These are phyloP conservation scores for Congeria kusceri DNA, from an alignment of 2,888 invertebrate genomes.

Conservation along the genomic window DNA sequence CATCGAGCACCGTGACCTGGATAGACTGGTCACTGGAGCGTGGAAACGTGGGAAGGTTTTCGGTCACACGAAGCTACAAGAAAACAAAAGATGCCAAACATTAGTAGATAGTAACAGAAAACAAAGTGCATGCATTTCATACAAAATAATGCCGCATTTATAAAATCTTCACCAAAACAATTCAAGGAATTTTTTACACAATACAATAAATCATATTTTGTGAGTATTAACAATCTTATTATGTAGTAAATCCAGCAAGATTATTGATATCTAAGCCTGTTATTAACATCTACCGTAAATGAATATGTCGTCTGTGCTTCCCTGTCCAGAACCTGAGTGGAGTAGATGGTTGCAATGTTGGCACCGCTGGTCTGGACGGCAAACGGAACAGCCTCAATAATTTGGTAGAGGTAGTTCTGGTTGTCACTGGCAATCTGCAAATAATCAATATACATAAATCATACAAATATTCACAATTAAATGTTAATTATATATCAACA, in stretches of 20 bases:
- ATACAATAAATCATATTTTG: no score
- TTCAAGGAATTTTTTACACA: no score
- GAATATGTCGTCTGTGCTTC: conserved; percentile 91
- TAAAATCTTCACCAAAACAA: no score
- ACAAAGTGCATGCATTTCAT: no score
- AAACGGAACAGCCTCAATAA: conserved; percentile 40
- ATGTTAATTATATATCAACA: no score
- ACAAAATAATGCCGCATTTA: no score
- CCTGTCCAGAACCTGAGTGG: conserved; percentile 90
- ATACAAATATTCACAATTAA: background rate
- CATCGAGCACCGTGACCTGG: conserved; percentile 72
- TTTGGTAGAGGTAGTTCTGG: conserved; percentile 39
- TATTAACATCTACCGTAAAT: conserved; percentile 87
- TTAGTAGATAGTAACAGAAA: no score
- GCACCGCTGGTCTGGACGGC: background rate
- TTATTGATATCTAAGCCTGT: no score
- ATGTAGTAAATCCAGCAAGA: no score
- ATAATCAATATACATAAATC: background rate
- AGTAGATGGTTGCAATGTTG: conserved; percentile 89
- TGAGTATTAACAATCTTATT: no score
- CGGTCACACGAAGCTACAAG: conserved; percentile 73
- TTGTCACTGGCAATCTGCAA: conserved; percentile 38
- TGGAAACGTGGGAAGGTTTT: conserved; percentile 58
- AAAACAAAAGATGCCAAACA: no score
- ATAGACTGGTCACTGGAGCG: conserved; percentile 55